A percentile compares a stretch with the other conserved stretches of the same genome.
phyloP scores from a whole-genome alignment of 1,140 invertebrate species.

The Sycophila sp. region DNA sequence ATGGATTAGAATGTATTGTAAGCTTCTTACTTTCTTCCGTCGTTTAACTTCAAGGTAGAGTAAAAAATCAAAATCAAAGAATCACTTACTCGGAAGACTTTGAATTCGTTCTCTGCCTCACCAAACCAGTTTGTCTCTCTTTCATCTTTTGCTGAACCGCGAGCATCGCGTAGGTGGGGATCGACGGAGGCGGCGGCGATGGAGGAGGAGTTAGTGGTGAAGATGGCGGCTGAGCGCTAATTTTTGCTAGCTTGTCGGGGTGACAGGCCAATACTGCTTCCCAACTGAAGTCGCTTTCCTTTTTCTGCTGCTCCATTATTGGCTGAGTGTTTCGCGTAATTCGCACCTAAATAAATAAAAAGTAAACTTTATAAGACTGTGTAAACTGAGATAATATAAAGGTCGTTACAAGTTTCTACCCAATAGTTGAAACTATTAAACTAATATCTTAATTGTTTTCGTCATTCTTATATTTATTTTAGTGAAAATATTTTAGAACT shows the following conservation, averaged over 20 bases:
- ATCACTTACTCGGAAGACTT: slow-evolving; percentile 57
- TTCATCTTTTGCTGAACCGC: slow-evolving; percentile 64
- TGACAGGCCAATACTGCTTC: slow-evolving; percentile 61
- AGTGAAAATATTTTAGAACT: neutral
- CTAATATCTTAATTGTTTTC: no score
- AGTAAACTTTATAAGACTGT: no score
- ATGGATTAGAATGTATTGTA: slow-evolving; percentile 1
- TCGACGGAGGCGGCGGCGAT: slow-evolving; percentile 48
- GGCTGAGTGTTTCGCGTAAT: slow-evolving; percentile 60
- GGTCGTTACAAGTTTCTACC: no score
- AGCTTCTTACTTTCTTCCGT: neutral
- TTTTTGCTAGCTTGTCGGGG: slow-evolving; percentile 64
- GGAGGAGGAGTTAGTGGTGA: slow-evolving; percentile 58
- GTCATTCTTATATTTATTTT: no score
- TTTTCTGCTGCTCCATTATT: slow-evolving; percentile 42
- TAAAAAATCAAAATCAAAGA: neutral
- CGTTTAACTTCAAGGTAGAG: slow-evolving; percentile 8
- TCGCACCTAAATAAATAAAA: slow-evolving; percentile 52
- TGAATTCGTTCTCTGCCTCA: slow-evolving; percentile 44
- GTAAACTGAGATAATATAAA: no score
- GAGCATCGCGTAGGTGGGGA: slow-evolving; percentile 69
- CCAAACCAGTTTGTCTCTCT: slow-evolving; percentile 52
- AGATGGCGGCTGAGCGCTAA: slow-evolving; percentile 51
- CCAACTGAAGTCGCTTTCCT: slow-evolving; percentile 57
- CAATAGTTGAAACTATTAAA: no score